Base-by-base conservation (phyloP, 2,888 invertebrate genomes). In the Malthinus flaveolus region DNA sequence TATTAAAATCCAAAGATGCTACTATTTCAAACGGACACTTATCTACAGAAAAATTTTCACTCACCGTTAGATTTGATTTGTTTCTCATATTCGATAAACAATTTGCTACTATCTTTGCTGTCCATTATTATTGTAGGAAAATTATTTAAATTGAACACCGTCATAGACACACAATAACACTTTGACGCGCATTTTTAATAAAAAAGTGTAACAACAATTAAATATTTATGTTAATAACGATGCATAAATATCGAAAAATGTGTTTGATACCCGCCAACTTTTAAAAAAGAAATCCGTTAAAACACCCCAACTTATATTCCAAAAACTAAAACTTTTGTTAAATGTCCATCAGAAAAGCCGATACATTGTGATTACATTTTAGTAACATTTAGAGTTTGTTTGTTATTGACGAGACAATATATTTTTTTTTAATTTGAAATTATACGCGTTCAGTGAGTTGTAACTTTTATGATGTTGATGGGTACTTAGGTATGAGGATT, bases 51-150 rank as follows among this genome's bases (percentile, higher is more conserved):
- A 37, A 46, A 12, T n/a, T 7, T 37, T n/a, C 15, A 53, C 61
- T 50, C 42, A 61, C 61, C 50, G 37, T 53, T 57, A 3, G 57
- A 57, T 9, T 39, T 49, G 12, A 32, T 52, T n/a, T 8, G 46
- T 45, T 61, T 70, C 59, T 77, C 78, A 12, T 68, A 68, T 65
- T 77, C 77, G 44, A 78, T 71, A 61, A 75, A 77, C 60, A 75
- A 62, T 35, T 67, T 67, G 53, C 69, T 78, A 37, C 65, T 57
- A 46, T 77, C 75, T 50, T 71, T 70, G 32, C 52, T 66, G 42
- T 75, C 75, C 74, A 74, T 75, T 58, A 66, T 66, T 32, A 53
- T 48, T 15, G 23, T 50, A 49, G 52, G 48, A 64, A 53, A 61
- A 55, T 47, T n/a, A 11, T 34, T 54, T 13, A 35, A 42, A 13